phyloP scores from a whole-genome alignment of 2,888 invertebrate genomes.

The Eupithecia vulgata region DNA sequence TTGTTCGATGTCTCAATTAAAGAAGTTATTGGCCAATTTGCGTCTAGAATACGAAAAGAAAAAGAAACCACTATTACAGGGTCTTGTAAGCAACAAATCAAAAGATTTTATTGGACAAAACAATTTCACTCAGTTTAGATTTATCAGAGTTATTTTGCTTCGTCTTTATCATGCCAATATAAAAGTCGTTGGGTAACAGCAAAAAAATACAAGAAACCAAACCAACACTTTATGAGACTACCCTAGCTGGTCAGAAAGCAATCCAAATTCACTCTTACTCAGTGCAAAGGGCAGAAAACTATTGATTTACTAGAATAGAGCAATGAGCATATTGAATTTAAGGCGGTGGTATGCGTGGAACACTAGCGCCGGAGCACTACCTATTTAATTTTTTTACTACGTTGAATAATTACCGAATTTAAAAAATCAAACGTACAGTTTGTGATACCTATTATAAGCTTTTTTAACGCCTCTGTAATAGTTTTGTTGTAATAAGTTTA shows the following conservation, averaged over 20 bases:
- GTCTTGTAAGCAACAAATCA: background rate
- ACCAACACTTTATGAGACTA: background rate
- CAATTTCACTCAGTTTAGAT: background rate
- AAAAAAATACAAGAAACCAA: background rate
- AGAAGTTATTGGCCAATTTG: conserved; percentile 70
- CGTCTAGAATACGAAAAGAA: conserved; percentile 24
- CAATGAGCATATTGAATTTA: too few species aligned
- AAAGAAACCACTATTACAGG: background rate
- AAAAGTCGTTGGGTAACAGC: background rate
- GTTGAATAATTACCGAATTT: too few species aligned
- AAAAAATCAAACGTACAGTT: too few species aligned
- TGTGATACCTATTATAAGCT: too few species aligned
- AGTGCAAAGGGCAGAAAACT: background rate
- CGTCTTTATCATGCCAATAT: background rate
- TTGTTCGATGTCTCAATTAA: conserved; percentile 74
- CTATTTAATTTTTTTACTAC: too few species aligned
- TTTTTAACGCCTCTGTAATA: too few species aligned
- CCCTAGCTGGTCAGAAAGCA: background rate
- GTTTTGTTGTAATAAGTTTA: too few species aligned
- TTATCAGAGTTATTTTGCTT: background rate
- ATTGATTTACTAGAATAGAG: background rate
- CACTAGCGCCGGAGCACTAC: too few species aligned
- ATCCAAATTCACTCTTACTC: background rate
- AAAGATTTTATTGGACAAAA: background rate
- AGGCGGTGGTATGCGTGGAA: too few species aligned